phyloP scores from a whole-genome alignment of 2,888 invertebrate species.

The Chalcosyrphus nemorum region DNA sequence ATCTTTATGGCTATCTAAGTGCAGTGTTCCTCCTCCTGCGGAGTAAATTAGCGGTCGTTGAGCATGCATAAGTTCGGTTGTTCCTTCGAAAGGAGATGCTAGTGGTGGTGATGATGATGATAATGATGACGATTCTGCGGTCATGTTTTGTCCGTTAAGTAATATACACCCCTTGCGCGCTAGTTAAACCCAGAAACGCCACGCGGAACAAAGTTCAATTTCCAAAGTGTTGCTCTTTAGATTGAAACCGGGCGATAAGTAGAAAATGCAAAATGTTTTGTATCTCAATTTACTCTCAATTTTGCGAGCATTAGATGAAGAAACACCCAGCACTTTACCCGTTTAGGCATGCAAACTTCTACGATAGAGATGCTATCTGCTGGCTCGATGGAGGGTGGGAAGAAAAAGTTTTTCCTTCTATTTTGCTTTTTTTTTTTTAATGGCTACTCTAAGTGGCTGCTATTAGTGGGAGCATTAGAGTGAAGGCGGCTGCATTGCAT shows the following conservation, averaged over 20 bases:
- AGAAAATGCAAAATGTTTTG: constrained; percentile 67
- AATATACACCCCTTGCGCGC: constrained; percentile 39
- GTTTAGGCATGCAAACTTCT: constrained; percentile 52
- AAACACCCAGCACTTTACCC: constrained; percentile 64
- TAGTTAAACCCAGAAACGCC: background rate
- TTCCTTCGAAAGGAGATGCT: constrained; percentile 22
- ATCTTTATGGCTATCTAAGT: constrained; percentile 43
- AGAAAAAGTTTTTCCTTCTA: background rate
- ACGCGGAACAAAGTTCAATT: constrained; percentile 21
- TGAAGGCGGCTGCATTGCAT: constrained; percentile 52
- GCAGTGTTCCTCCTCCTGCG: constrained; percentile 12
- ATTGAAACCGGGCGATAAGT: constrained; percentile 55
- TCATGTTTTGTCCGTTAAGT: constrained; percentile 32
- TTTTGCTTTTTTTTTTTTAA: constrained; percentile 35
- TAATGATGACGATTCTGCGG: constrained; percentile 9
- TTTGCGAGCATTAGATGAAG: constrained; percentile 63
- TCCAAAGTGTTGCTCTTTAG: constrained; percentile 60
- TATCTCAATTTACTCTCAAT: constrained; percentile 70
- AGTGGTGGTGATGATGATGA: constrained; percentile 7
- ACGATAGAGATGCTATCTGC: constrained; percentile 39
- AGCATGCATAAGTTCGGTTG: constrained; percentile 24
- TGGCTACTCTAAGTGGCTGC: constrained; percentile 57
- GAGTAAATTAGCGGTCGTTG: constrained; percentile 44
- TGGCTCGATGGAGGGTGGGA: constrained; percentile 44
- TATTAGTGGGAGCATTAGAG: constrained; percentile 54